phyloP scores from a whole-genome alignment of 2,797 vertebrate species.

The Enteromius radiatus region DNA sequence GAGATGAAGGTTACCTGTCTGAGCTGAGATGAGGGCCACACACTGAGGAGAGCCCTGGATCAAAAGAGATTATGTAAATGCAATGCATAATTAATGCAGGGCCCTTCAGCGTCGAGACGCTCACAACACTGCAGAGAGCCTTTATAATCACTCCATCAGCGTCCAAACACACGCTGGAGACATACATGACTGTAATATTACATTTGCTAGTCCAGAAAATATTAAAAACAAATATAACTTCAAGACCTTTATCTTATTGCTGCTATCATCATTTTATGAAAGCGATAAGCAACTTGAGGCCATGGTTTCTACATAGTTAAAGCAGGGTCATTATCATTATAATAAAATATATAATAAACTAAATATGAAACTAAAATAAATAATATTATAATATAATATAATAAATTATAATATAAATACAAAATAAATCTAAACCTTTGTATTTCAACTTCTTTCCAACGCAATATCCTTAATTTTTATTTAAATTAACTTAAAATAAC shows the following conservation, averaged over 20 bases:
- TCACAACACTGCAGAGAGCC: constrained; percentile 14
- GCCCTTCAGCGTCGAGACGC: constrained; percentile 19
- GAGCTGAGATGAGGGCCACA: constrained; percentile 27
- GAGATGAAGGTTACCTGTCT: neutral
- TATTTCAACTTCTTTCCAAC: neutral
- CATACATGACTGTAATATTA: neutral
- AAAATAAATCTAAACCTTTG: neutral
- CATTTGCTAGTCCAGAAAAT: neutral
- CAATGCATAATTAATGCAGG: constrained; percentile 52
- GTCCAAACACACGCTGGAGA: neutral
- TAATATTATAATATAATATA: no score
- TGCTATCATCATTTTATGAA: neutral
- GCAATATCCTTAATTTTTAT: neutral
- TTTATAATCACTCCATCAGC: neutral
- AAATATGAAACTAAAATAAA: neutral
- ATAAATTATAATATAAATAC: no score
- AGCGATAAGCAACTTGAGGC: neutral
- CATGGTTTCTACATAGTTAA: neutral
- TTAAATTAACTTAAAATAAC: neutral
- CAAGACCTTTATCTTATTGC: no score
- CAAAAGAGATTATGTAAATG: constrained; percentile 55
- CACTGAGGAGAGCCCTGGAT: constrained; percentile 35
- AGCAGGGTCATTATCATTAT: neutral
- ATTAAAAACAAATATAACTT: neutral
- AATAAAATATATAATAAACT: neutral